Evolutionary conservation across 2,888 invertebrate species (phyloP), one percentile per base, ranked within the genome.

Genomic region (Cantharis rufa): DNA sequence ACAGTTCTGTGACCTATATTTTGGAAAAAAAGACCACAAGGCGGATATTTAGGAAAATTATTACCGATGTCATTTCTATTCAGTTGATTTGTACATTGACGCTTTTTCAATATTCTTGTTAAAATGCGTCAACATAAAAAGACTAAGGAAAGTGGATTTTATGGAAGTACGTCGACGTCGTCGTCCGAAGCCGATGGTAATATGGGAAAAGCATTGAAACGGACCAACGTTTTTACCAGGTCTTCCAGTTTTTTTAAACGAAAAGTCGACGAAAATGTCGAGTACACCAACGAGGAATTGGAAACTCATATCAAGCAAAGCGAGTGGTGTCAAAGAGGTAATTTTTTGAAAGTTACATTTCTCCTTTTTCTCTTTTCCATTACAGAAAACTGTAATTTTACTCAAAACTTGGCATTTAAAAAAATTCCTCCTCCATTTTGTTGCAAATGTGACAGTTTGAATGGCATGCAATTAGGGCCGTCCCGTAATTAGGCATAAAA

Each of bases 71-170:
- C 32, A 32, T 5, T 32, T 32, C 3, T 32, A 32, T 32, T 32
- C 32, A 32, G 32, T 32, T 32, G 15, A 63, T 18, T 18, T 68
- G 70, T 21, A 72, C 70, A 76, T 32, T 70, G 18, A 27, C 10
- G 18, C 10, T 32, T 32, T 32, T 32, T 32, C 32, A 32, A 32
- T n/a, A 32, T 32, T 32, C 32, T 32, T 61, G 72, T 24, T 24
- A 86, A 85, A 82, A 88, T 88, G 88, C 88, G 88, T 83, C 84
- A 85, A 80, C 88, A 88, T 83, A 88, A 88, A 83, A 88, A 88
- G 84, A 88, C 88, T 80, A 88, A 95, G 90, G 95, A 95, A 90
- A 95, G 95, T 87, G 95, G 95, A 80, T 95, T 94, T 87, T 95
- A 94, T 90, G 95, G 95, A 89, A 94, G 94, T 82, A 93, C 92